Percentiles rank a stretch among this genome's conserved stretches.
These are phyloP conservation scores for Himalopsyche phryganea DNA, from an alignment of 1,140 invertebrate genomes.

Conservation along the genomic window DNA sequence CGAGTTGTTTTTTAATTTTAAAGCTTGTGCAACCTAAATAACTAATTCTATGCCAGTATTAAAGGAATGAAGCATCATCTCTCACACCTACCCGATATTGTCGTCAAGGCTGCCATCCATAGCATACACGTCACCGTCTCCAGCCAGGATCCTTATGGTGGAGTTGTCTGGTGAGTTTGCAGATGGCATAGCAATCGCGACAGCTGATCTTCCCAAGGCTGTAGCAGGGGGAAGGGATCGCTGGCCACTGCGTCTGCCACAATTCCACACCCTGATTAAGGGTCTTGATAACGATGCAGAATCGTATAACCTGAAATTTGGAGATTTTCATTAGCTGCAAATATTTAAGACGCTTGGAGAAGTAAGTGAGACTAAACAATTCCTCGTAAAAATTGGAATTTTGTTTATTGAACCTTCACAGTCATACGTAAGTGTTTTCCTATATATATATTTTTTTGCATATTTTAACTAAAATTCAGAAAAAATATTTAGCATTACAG, in stretches of 20 bases:
- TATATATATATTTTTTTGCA: too few species aligned
- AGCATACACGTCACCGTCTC: constrained; percentile 75
- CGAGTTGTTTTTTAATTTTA: too few species aligned
- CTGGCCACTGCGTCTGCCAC: constrained; percentile 33
- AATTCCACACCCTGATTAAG: constrained; percentile 41
- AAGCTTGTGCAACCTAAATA: too few species aligned
- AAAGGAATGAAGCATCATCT: too few species aligned
- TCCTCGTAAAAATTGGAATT: constrained; percentile 6
- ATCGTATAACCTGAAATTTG: constrained; percentile 52
- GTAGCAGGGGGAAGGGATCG: constrained; percentile 43
- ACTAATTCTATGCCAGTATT: too few species aligned
- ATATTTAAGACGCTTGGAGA: background rate
- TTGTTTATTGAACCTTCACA: too few species aligned
- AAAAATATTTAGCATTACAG: too few species aligned
- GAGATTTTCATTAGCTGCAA: background rate
- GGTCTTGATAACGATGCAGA: constrained; percentile 39
- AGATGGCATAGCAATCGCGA: constrained; percentile 80
- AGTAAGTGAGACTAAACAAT: background rate
- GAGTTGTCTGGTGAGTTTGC: constrained; percentile 21
- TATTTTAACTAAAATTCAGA: too few species aligned
- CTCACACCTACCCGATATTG: background rate
- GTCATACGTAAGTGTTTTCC: too few species aligned
- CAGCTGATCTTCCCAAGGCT: constrained; percentile 72
- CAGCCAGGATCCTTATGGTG: constrained; percentile 68
- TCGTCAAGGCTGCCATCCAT: constrained; percentile 47